Evolutionary conservation across 2,888 invertebrate species (phyloP).

Genomic region (Dioctria linearis): DNA sequence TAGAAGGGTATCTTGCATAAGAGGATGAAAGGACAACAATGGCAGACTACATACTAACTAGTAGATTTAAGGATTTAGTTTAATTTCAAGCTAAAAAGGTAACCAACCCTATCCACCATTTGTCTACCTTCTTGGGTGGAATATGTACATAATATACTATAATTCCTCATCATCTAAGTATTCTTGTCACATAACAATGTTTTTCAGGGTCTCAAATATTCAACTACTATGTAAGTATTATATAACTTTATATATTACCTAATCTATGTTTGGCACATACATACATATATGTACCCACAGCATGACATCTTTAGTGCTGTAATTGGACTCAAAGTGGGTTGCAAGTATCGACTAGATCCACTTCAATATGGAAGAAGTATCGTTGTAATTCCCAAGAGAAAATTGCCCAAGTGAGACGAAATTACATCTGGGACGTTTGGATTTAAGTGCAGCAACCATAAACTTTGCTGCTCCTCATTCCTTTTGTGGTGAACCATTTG

Average conservation of each 20-base stretch:
- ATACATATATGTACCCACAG: neutral
- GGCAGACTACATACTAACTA: neutral
- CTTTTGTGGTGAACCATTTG: neutral
- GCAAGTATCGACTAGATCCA: neutral
- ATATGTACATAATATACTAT: too few species aligned
- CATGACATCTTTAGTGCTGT: neutral
- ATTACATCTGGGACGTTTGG: neutral
- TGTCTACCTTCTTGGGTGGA: too few species aligned
- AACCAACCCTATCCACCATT: too few species aligned
- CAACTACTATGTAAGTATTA: too few species aligned
- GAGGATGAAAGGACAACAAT: neutral
- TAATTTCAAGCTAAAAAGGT: neutral
- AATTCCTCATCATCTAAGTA: too few species aligned
- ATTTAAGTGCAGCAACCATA: slow-evolving; percentile 2
- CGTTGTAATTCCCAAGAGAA: neutral
- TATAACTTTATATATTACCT: too few species aligned
- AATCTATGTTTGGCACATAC: neutral
- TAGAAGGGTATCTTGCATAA: neutral
- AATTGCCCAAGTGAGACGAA: neutral
- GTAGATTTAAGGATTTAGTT: neutral
- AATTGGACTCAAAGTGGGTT: neutral
- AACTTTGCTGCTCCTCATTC: neutral
- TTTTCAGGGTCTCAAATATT: too few species aligned
- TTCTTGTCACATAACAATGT: too few species aligned
- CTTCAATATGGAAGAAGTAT: neutral